Conservation (phyloP, 2,888 invertebrate species). For the Acanthacorydalis orientalis region DNA sequence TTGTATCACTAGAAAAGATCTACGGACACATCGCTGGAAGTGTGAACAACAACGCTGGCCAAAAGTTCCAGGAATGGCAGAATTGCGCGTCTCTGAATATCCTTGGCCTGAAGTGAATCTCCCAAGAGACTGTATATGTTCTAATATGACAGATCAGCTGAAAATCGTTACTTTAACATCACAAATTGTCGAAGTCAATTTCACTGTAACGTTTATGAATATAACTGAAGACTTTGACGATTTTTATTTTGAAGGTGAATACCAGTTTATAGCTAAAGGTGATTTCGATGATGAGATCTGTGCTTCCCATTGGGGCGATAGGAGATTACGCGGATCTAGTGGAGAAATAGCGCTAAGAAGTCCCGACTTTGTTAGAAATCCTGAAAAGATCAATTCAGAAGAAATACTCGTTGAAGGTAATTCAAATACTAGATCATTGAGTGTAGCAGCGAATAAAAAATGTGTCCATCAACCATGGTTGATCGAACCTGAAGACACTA, state of each 20-base stretch:
- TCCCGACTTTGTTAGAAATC: conserved; percentile 29
- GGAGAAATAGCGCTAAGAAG: conserved; percentile 55
- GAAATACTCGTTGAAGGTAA: conserved; percentile 25
- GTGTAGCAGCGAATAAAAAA: conserved; percentile 25
- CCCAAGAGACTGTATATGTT: conserved; percentile 56
- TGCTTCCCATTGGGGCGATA: conserved; percentile 45
- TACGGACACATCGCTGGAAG: conserved; percentile 48
- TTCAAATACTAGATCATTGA: conserved; percentile 34
- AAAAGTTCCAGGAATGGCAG: conserved; percentile 30
- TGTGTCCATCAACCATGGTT: conserved; percentile 65
- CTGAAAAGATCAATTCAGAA: conserved; percentile 29
- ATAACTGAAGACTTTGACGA: conserved; percentile 65
- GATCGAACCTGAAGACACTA: conserved; percentile 54
- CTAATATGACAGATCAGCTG: conserved; percentile 46
- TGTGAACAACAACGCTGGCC: conserved; percentile 32
- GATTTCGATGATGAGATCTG: conserved; percentile 40
- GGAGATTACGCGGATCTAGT: conserved; percentile 49
- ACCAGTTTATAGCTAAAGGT: conserved; percentile 42
- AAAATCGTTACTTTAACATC: conserved; percentile 51
- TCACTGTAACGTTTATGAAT: conserved; percentile 62
- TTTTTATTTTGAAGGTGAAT: conserved; percentile 61
- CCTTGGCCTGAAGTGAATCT: conserved; percentile 52
- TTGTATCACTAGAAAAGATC: conserved; percentile 49
- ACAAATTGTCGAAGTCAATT: conserved; percentile 52
- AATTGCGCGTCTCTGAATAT: conserved; percentile 48